Evolutionary conservation across 2,888 invertebrate genomes (phyloP).

Genomic region (Megastigmus dorsalis): DNA sequence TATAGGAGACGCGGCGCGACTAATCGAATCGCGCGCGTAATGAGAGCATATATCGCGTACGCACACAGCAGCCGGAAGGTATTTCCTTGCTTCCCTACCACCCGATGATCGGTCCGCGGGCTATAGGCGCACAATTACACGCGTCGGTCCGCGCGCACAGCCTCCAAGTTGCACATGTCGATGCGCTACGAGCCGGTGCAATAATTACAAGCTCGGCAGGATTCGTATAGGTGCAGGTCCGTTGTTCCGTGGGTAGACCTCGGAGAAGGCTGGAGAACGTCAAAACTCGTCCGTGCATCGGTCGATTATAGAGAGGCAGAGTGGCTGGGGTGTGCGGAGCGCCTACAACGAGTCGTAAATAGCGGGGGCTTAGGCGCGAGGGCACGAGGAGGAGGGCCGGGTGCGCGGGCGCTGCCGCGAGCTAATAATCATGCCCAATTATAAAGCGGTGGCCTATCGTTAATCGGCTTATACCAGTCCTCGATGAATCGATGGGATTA

Average conservation of each 20-base stretch:
- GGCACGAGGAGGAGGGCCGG: too few relatives aligned
- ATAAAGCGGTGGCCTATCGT: constrained; percentile 61
- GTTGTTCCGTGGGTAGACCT: too few relatives aligned
- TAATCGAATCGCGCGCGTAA: neutral
- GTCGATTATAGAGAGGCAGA: too few relatives aligned
- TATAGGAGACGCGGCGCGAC: neutral
- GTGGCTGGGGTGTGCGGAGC: too few relatives aligned
- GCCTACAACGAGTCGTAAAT: constrained; percentile 33
- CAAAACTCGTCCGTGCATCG: too few relatives aligned
- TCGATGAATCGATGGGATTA: constrained; percentile 66
- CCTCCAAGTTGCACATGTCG: neutral
- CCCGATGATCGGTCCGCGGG: constrained; percentile 10
- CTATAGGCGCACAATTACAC: neutral
- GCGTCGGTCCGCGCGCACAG: neutral
- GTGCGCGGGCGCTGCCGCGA: neutral
- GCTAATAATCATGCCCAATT: constrained; percentile 63
- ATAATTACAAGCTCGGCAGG: neutral
- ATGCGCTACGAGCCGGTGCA: neutral
- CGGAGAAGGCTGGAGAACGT: too few relatives aligned
- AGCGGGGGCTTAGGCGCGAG: neutral
- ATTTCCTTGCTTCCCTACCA: too few relatives aligned
- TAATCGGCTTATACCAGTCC: constrained; percentile 65
- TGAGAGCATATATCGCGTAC: neutral
- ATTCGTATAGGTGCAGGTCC: too few relatives aligned
- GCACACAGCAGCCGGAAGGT: too few relatives aligned